Evolutionary conservation across 2,113 vertebrate genomes (phyloP), one percentile per base, ranked within the genome.

Genomic region (Typhlomys cinereus): DNA sequence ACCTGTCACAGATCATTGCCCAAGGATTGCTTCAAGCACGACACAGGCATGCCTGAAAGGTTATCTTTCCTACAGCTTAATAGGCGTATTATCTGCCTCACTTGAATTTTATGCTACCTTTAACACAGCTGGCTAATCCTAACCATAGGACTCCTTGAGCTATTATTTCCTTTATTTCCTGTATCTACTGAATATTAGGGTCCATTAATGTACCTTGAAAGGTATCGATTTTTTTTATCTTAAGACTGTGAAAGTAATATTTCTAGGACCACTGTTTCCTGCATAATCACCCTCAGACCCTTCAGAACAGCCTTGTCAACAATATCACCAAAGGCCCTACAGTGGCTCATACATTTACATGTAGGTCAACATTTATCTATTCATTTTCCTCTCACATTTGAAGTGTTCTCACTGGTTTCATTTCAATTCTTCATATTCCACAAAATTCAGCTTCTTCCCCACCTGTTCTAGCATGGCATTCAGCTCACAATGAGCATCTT

Each of bases 161-260:
- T 36, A 36, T 64, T 61, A 54, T 62, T 64, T 61, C 6, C 69
- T 66, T 85, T 89, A 86, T 93, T 95, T 85, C n/a, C 91, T 90
- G 61, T 25, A 61, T 84, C 8, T 46, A 64, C 10, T 76, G 80
- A 62, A 57, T 46, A 69, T 11, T 2, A 89, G 39, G 18, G 62
- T 25, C 15, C 17, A 50, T 78, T 93, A 81, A 50, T 91, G 79
- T 11, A 46, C 74, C 48, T 80, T 84, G 85, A 17, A n/a, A 81
- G 66, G 5, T 50, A 59, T 71, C 44, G 44, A 57, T 20, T 70
- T 64, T 54, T 84, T 88, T 76, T n/a, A 79, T 46, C 5, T 9
- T 85, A 64, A 85, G 83, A 71, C 34, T 2, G 31, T 66, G 67
- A 81, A 89, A 88, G 85, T 80, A 79, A 73, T 54, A 73, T 69